Evolutionary conservation across 1,140 invertebrate species (phyloP).

Genomic region (Thereuonema tuberculata): DNA sequence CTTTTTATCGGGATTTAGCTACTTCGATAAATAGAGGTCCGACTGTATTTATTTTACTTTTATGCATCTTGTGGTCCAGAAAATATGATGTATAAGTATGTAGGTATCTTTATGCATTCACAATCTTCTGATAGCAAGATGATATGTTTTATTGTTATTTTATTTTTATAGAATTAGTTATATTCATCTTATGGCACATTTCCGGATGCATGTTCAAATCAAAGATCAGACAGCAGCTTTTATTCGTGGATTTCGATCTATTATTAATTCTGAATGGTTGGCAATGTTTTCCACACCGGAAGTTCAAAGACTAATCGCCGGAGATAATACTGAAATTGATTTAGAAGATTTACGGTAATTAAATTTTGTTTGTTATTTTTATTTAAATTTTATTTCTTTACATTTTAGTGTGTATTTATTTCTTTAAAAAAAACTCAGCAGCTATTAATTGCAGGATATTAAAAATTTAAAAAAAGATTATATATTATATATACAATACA

Average conservation of each 20-base stretch:
- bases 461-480: neutral
- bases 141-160: too few species aligned
- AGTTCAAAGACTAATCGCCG: slow-evolving; percentile 78
- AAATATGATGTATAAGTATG: too few species aligned
- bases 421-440: neutral
- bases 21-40: too few species aligned
- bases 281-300: slow-evolving; percentile 92
- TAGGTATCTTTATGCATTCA: too few species aligned
- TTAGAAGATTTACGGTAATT: slow-evolving; percentile 61
- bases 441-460: neutral
- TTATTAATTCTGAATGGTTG: slow-evolving; percentile 92
- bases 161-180: slow-evolving; percentile 65
- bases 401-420: neutral
- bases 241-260: slow-evolving; percentile 86
- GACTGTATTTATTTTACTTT: too few species aligned
- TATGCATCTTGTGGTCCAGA: too few species aligned
- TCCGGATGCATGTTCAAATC: slow-evolving; percentile 93
- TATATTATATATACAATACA: too few species aligned
- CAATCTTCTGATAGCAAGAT: too few species aligned
- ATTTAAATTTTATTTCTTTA: neutral
- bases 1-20: too few species aligned
- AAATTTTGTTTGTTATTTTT: too few species aligned
- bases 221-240: slow-evolving; percentile 93
- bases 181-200: slow-evolving; percentile 97
- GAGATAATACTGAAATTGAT: slow-evolving; percentile 81